Percentiles rank a stretch among this genome's conserved stretches.
These are phyloP conservation scores for Hippocampus kuda DNA, from an alignment of 2,797 vertebrate species.

Conservation along the genomic window DNA sequence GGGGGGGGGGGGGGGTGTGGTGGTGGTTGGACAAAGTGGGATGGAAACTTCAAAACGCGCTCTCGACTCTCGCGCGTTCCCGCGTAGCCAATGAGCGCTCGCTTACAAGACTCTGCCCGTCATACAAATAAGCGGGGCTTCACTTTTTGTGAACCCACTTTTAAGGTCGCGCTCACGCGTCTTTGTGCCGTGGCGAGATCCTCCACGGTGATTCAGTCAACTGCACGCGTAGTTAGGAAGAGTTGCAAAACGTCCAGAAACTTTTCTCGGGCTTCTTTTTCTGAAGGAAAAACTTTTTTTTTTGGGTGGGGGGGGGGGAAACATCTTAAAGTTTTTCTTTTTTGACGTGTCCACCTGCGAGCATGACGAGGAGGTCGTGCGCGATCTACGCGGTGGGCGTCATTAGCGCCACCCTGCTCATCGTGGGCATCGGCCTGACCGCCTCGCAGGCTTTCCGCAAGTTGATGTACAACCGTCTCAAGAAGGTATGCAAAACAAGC, in stretches of 20 bases:
- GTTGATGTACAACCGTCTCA: constrained; percentile 57
- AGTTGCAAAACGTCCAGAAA: neutral
- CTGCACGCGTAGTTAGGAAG: neutral
- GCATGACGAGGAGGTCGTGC: constrained; percentile 58
- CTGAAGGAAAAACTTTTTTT: neutral
- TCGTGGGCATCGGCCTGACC: constrained; percentile 45
- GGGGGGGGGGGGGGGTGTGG: neutral
- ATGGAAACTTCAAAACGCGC: neutral
- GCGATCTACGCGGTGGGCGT: constrained; percentile 51
- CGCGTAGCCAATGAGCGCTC: neutral
- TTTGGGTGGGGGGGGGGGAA: neutral
- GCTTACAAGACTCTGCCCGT: neutral
- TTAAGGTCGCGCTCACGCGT: neutral
- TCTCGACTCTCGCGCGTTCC: neutral
- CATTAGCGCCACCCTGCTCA: constrained; percentile 49
- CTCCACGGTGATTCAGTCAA: neutral
- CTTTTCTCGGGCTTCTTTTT: neutral
- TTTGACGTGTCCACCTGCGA: constrained; percentile 19
- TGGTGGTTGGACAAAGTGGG: neutral
- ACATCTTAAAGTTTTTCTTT: neutral
- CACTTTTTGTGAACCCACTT: constrained; percentile 4
- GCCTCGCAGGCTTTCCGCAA: constrained; percentile 43
- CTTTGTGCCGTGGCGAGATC: neutral
- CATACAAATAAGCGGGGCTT: constrained; percentile 4
- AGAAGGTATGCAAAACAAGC: constrained; percentile 48